phyloP scores from a whole-genome alignment of 2,797 vertebrate species.

The Paguma larvata region DNA sequence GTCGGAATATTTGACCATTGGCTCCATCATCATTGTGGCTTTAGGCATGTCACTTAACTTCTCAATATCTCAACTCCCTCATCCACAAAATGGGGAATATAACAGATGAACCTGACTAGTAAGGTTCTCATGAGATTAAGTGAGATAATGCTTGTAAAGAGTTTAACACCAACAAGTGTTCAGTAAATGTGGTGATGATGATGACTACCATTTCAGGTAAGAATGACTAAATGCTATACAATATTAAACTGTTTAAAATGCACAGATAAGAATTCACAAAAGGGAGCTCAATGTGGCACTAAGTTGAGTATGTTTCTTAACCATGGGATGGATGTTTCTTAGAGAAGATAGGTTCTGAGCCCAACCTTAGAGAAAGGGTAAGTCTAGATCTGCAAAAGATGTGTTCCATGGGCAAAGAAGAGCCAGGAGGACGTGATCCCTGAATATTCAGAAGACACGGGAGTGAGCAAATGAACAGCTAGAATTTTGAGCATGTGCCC shows the following conservation, averaged over 20 bases:
- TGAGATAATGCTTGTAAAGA: neutral
- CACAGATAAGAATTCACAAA: slow-evolving; percentile 3
- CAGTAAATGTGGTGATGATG: neutral
- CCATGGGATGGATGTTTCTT: neutral
- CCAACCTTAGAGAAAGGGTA: slow-evolving; percentile 6
- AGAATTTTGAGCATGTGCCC: neutral
- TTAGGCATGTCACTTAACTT: neutral
- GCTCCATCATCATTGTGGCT: neutral
- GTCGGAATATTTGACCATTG: neutral
- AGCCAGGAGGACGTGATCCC: neutral
- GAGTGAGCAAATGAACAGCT: neutral
- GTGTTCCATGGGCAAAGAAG: neutral
- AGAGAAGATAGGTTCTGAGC: neutral
- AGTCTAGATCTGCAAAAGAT: neutral
- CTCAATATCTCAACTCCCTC: neutral
- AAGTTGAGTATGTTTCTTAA: neutral
- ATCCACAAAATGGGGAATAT: neutral
- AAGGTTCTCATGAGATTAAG: neutral
- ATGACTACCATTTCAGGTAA: neutral
- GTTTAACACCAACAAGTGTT: neutral
- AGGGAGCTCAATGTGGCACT: neutral
- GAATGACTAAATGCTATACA: neutral
- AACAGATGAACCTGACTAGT: neutral
- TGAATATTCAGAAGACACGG: neutral
- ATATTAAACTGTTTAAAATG: neutral